Percentiles rank a stretch among this genome's conserved stretches.
These are phyloP conservation scores for Muscicapa comitata DNA, from an alignment of 2,797 vertebrate species.

Conservation along the genomic window DNA sequence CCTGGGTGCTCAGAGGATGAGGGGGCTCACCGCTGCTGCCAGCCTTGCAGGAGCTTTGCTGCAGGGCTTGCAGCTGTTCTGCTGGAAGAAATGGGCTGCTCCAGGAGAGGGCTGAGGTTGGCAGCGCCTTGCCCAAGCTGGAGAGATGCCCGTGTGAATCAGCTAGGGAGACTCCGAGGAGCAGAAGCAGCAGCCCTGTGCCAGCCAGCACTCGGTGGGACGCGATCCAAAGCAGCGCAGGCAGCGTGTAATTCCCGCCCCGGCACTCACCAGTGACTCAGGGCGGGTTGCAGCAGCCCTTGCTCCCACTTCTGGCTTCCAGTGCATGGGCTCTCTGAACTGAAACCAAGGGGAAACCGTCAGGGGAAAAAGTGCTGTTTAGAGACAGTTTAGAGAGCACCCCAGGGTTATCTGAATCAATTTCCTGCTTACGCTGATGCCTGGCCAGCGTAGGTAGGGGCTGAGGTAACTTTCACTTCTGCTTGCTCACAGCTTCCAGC, in stretches of 20 bases:
- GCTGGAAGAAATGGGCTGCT: not conserved
- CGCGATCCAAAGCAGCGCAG: not conserved
- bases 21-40: not conserved
- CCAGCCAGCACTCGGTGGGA: fast-evolving
- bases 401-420: constrained; percentile 8
- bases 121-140: not conserved
- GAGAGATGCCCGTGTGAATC: not conserved
- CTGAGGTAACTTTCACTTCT: constrained; percentile 41
- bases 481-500: not conserved
- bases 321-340: not conserved
- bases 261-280: not conserved
- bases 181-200: not conserved
- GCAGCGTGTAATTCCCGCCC: not conserved
- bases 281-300: not conserved
- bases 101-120: not conserved
- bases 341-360: constrained; percentile 10
- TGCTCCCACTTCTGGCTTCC: not conserved
- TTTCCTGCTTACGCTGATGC: constrained; percentile 39
- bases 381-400: not conserved
- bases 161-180: not conserved
- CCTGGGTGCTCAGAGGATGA: not conserved
- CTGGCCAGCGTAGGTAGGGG: not conserved
- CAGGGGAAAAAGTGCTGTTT: not conserved
- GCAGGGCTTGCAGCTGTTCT: not conserved
- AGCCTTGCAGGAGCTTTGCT: not conserved